These are phyloP conservation scores for Pyrgus malvae DNA, from an alignment of 2,888 invertebrate species.

Conservation along the genomic window DNA sequence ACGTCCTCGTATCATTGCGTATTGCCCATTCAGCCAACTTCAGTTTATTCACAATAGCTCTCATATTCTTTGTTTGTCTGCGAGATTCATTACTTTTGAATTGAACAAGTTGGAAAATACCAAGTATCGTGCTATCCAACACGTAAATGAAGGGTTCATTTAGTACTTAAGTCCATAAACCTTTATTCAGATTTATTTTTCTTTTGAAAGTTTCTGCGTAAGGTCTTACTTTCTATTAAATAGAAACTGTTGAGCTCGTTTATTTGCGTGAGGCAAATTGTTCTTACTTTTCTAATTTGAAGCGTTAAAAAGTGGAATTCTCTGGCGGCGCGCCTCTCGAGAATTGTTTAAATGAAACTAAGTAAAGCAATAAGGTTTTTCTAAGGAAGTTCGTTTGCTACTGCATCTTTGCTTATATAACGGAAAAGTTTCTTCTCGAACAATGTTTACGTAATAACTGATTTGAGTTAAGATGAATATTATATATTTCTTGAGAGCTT, in stretches of 20 bases:
- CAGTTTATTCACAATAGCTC: too few species aligned
- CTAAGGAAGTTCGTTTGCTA: background rate
- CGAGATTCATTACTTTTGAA: too few species aligned
- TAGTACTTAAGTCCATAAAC: too few species aligned
- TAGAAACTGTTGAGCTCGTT: background rate
- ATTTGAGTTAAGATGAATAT: background rate
- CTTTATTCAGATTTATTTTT: too few species aligned
- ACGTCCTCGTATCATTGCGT: too few species aligned
- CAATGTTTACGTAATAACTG: background rate
- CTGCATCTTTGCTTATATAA: background rate
- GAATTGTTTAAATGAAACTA: constrained; percentile 11
- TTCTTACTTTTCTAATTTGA: constrained; percentile 9
- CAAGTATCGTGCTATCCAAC: too few species aligned
- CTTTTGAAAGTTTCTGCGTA: too few species aligned
- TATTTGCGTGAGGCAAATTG: constrained; percentile 3
- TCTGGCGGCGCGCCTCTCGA: background rate
- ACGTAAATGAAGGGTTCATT: too few species aligned
- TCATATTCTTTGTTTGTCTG: too few species aligned
- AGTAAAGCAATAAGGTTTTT: background rate
- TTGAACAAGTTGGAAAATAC: too few species aligned
- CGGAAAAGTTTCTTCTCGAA: background rate
- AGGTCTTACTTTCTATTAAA: too few species aligned
- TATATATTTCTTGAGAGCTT: background rate
- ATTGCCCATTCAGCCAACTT: too few species aligned
- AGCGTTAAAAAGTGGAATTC: constrained; percentile 11